These are phyloP conservation scores for Salvator merianae DNA, from an alignment of 2,113 vertebrate species.

Conservation along the genomic window DNA sequence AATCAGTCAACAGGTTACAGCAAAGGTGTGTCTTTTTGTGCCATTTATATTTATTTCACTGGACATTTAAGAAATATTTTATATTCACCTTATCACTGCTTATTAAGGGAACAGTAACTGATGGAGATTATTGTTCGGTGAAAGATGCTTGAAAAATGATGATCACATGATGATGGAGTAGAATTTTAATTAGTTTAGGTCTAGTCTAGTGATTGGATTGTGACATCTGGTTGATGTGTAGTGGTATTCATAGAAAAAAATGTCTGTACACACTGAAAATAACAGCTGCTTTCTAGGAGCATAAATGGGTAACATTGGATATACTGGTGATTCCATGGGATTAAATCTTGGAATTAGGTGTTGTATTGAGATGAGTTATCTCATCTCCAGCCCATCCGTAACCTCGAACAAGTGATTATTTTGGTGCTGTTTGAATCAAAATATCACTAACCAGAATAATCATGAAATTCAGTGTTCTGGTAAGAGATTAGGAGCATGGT, in stretches of 20 bases:
- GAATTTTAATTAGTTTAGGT: not conserved
- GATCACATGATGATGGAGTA: not conserved
- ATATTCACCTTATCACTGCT: not conserved
- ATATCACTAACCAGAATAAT: rapidly evolving
- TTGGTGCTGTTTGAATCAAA: rapidly evolving
- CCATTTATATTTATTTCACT: not conserved
- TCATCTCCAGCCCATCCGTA: not conserved
- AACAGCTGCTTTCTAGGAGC: not conserved
- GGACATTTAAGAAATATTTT: not conserved
- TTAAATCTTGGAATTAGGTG: constrained; percentile 30
- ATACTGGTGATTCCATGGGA: not conserved
- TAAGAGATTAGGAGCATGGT: not conserved
- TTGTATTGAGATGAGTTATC: too few species aligned
- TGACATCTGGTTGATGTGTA: not conserved
- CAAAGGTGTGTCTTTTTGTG: not conserved
- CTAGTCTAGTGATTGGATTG: not conserved
- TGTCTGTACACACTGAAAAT: not conserved
- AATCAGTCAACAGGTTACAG: not conserved
- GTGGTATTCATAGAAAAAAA: not conserved
- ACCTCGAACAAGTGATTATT: not conserved
- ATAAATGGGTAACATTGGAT: not conserved
- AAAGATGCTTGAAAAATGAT: not conserved
- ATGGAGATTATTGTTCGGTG: not conserved
- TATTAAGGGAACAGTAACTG: not conserved
- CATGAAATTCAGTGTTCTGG: constrained; percentile 6